Conservation (phyloP, 1,140 invertebrate species). For the Penaeus vannamei region DNA sequence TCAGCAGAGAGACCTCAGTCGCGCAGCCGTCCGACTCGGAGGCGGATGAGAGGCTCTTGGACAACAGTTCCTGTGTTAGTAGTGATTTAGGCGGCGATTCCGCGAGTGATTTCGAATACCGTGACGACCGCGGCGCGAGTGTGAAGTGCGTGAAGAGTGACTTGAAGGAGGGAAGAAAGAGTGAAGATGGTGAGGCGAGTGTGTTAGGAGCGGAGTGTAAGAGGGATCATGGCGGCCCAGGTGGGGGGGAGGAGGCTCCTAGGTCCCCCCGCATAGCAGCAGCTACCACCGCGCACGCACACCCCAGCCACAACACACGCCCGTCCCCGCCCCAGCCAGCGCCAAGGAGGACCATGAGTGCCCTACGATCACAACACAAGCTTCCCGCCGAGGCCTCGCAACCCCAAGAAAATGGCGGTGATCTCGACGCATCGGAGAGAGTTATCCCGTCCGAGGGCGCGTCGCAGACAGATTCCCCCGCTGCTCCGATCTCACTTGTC, state of each 20-base stretch:
- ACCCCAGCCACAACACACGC: conserved; percentile 21
- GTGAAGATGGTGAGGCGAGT: conserved; percentile 4
- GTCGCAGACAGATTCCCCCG: conserved; percentile 10
- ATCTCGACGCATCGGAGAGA: conserved; percentile 58
- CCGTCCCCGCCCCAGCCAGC: conserved; percentile 50
- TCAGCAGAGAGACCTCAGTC: conserved; percentile 62
- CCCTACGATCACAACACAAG: conserved; percentile 26
- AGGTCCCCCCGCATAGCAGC: conserved; percentile 55
- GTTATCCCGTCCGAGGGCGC: conserved; percentile 53
- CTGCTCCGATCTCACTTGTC: not conserved
- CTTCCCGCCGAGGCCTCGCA: not conserved
- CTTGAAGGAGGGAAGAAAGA: conserved; percentile 9
- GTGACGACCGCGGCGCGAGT: conserved; percentile 40
- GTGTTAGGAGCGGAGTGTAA: conserved; percentile 38
- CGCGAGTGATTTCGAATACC: conserved; percentile 60
- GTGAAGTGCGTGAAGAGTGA: conserved; percentile 17
- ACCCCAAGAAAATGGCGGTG: conserved; percentile 38
- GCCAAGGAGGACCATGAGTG: conserved; percentile 51
- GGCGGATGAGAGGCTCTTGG: conserved; percentile 61
- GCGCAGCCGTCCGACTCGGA: conserved; percentile 65
- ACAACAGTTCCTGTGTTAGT: conserved; percentile 48
- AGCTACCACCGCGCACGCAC: conserved; percentile 36
- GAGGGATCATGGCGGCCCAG: conserved; percentile 39
- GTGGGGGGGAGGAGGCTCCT: conserved; percentile 38
- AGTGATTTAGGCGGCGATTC: conserved; percentile 57